These are phyloP conservation scores for Nymphalis polychloros DNA, from an alignment of 2,888 invertebrate genomes.

Conservation along the genomic window DNA sequence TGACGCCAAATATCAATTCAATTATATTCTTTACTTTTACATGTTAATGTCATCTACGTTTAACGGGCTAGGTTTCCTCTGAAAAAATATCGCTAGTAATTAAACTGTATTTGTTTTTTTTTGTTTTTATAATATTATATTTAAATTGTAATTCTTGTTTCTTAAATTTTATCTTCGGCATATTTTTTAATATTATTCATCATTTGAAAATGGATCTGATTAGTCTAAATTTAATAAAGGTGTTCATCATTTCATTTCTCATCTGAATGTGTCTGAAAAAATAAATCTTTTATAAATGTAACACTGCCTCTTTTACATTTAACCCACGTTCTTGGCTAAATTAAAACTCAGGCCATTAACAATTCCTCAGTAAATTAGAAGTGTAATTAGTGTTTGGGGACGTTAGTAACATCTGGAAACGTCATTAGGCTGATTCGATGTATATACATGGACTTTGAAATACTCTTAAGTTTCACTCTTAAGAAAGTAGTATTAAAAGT, in stretches of 20 bases:
- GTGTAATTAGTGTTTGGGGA: conserved; percentile 32
- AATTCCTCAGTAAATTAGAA: conserved; percentile 31
- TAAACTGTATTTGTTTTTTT: too few relatives aligned
- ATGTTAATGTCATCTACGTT: not conserved
- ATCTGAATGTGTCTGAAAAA: too few relatives aligned
- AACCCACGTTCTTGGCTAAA: conserved; percentile 6
- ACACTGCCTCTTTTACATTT: not conserved
- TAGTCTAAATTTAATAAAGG: too few relatives aligned
- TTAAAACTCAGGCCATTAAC: conserved; percentile 33
- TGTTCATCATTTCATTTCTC: too few relatives aligned
- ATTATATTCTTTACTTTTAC: not conserved
- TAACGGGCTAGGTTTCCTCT: too few relatives aligned
- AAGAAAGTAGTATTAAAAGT: not conserved
- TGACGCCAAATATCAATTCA: too few relatives aligned
- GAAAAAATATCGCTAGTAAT: too few relatives aligned
- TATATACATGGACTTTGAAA: not conserved
- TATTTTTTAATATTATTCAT: too few relatives aligned
- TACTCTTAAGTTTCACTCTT: not conserved
- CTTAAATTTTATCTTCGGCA: too few relatives aligned
- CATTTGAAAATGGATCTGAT: too few relatives aligned
- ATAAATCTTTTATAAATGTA: not conserved
- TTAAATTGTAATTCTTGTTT: too few relatives aligned
- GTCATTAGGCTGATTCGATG: conserved; percentile 28
- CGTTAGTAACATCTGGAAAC: conserved; percentile 36
- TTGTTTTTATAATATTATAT: too few relatives aligned